Conservation (phyloP, 2,113 vertebrate genomes). For the Daboia siamensis region DNA sequence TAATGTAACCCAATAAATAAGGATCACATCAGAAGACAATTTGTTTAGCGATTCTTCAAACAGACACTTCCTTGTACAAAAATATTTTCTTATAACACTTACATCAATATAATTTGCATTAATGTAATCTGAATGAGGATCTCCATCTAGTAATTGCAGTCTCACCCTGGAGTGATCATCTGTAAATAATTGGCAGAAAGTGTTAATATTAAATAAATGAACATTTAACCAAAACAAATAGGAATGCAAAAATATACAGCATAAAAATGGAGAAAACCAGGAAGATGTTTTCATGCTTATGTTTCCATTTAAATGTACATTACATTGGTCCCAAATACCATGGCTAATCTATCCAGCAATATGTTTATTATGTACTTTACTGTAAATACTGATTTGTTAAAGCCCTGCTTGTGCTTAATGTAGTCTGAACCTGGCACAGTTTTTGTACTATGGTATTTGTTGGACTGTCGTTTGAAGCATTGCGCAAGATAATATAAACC, state of each 20-base stretch:
- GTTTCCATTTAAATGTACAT: not conserved
- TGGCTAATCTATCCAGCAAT: not conserved
- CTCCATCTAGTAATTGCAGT: conserved; percentile 90
- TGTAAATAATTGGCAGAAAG: conserved; percentile 64
- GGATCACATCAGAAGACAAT: not conserved
- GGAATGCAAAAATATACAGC: not conserved
- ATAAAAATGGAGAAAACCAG: not conserved
- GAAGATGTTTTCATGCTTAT: not conserved
- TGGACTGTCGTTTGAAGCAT: not conserved
- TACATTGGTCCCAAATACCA: not conserved
- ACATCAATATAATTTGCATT: conserved; percentile 98
- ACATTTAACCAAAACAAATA: not conserved
- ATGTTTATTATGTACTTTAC: not conserved
- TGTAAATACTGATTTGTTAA: not conserved
- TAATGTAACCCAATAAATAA: not conserved
- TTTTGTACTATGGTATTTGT: not conserved
- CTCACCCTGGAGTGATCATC: conserved; percentile 95
- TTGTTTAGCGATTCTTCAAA: not conserved
- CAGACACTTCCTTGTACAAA: not conserved
- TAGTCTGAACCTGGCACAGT: not conserved
- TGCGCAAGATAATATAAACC: not conserved
- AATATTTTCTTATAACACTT: conserved; percentile 58
- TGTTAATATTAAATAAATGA: not conserved
- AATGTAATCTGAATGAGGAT: conserved; percentile 96
- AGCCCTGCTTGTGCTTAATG: not conserved